These are phyloP conservation scores for Anastatus disparis DNA, from an alignment of 1,140 invertebrate genomes.

Conservation along the genomic window DNA sequence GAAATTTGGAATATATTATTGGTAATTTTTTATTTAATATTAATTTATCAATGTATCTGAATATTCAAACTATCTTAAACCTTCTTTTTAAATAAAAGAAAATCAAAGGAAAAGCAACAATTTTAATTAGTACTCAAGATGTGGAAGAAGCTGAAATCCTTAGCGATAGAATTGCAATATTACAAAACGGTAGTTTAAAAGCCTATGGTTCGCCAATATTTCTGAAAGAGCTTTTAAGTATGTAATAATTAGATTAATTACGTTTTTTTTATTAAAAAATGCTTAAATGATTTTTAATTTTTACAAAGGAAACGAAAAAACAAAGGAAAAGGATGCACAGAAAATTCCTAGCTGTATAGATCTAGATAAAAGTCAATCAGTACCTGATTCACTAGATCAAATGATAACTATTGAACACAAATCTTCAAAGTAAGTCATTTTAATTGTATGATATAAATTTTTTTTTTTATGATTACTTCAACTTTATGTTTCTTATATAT, in stretches of 20 bases:
- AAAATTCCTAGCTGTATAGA: constrained; percentile 52
- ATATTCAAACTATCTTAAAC: no score
- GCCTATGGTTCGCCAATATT: constrained; percentile 88
- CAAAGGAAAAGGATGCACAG: constrained; percentile 58
- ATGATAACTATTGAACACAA: constrained; percentile 84
- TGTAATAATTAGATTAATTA: no score
- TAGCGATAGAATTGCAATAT: constrained; percentile 91
- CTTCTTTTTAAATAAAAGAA: no score
- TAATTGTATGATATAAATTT: no score
- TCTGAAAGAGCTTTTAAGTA: constrained; percentile 87
- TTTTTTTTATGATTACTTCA: no score
- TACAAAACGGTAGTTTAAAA: constrained; percentile 82
- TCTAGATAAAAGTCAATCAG: constrained; percentile 54
- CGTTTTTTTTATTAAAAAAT: no score
- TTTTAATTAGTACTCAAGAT: constrained; percentile 96
- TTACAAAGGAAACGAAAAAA: constrained; percentile 56
- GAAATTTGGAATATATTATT: no score
- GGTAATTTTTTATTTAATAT: no score
- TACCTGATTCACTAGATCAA: constrained; percentile 72
- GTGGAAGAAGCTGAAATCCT: constrained; percentile 98
- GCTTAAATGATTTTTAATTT: neutral
- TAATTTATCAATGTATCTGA: no score
- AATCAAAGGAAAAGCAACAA: no score
- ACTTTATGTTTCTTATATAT: no score
- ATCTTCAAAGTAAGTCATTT: constrained; percentile 1